Evolutionary conservation across 2,113 vertebrate genomes (phyloP).

Genomic region (Otus sunia): DNA sequence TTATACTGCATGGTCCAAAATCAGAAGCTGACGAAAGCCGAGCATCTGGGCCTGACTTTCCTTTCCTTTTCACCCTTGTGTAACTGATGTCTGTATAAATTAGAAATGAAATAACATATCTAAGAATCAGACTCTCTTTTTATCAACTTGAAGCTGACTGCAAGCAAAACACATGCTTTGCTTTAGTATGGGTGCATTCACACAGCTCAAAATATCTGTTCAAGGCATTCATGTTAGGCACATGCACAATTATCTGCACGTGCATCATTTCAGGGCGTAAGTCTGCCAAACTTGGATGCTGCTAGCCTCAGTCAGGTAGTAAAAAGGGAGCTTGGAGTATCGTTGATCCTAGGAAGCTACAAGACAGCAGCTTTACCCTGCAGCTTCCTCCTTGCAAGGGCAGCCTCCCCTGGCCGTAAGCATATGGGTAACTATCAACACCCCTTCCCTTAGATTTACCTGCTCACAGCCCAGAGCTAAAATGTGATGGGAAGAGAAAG

Average conservation of each 20-base stretch:
- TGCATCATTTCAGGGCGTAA: neutral
- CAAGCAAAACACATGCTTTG: neutral
- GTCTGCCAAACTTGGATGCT: neutral
- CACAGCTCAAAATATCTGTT: neutral
- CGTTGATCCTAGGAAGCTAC: neutral
- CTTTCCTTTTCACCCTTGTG: neutral
- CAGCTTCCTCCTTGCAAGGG: neutral
- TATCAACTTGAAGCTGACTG: neutral
- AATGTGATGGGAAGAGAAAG: neutral
- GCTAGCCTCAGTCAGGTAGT: neutral
- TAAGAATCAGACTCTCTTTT: neutral
- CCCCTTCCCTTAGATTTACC: neutral
- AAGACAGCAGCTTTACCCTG: neutral
- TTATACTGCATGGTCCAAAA: neutral
- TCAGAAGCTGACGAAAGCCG: neutral
- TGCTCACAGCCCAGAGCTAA: neutral
- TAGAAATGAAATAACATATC: neutral
- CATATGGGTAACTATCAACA: neutral
- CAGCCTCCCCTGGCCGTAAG: rapidly evolving
- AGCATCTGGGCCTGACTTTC: neutral
- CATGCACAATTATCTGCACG: rapidly evolving
- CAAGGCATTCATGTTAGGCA: neutral
- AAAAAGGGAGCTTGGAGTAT: neutral
- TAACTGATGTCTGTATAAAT: neutral
- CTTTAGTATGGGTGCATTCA: neutral